Evolutionary conservation across 1,140 invertebrate genomes (phyloP), one percentile per base, ranked within the genome.

Genomic region (Macrobrachium nipponense): DNA sequence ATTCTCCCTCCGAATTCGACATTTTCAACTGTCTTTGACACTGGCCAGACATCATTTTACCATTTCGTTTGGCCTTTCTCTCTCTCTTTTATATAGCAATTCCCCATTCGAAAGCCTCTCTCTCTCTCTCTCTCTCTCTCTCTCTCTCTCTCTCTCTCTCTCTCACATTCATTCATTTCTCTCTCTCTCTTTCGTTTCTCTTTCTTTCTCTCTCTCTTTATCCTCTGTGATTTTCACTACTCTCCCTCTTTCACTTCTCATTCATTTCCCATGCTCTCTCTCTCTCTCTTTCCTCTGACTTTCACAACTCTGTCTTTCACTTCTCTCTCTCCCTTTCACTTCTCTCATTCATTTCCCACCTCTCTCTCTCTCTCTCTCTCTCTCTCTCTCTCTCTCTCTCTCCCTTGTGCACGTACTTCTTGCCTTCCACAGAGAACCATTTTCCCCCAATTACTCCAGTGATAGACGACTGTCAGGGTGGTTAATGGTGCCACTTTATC

Each of bases 401-500:
- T 36, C 44, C 20, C 73, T 58, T n/a, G 27, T 72, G 27, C 68
- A 58, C 36, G 14, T 61, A 15, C 58, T 60, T 77, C 73, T 77
- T 44, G 12, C 82, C 51, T 73, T 66, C 60, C 70, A 18, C 61
- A n/a, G 43, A 36, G 66, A 61, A 27, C 80, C 70, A 73, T 82
- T 75, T 82, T 75, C 75, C 73, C 58, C 73, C 82, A 64, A 77
- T 84, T 84, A 77, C 68, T 68, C 36, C 82, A 58, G 60, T 84
- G 82, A 84, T 84, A 84, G 82, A 77, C 82, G 82, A 84, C 73
- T 84, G 82, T 77, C 73, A 62, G 82, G 17, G 60, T 68, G 60
- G 60, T 84, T 84, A 84, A 84, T 84, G 82, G 75, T 36, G 36
- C 60, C 82, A 84, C 82, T 84, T 77, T 77, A 77, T 77, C 82